Evolutionary conservation across 2,113 vertebrate genomes (phyloP), one percentile per base, ranked within the genome.

Genomic region (Gnathonemus longibarbis): DNA sequence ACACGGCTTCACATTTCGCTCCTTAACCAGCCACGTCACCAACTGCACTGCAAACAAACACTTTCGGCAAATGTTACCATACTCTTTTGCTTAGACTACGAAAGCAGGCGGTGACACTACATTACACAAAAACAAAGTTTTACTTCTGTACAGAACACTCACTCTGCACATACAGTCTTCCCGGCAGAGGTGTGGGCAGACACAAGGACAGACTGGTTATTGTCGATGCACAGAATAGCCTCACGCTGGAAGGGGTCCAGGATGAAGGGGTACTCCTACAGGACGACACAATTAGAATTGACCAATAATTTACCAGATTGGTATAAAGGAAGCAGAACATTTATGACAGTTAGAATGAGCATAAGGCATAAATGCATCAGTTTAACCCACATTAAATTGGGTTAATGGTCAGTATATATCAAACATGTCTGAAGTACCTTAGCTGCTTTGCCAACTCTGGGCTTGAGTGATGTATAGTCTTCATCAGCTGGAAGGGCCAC

Each of bases 81-180:
- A 42, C 4, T 19, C 35, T 80, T 5, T 80, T 19, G 17, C 31
- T 19, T 11, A 42, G 5, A 80, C 5, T 39, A 42, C 0, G 8
- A 84, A 84, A 84, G 45, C 2, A 45, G 45, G 3, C 2, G 19
- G 21, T 46, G 42, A 21, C 80, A 84, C 31, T 39, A 46, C 35
- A 80, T 0, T 13, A 19, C 21, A 48, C 21, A 46, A 83, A 45
- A 46, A 48, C 42, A 24, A 45, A 46, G 9, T 39, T 3, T 86
- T 50, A 21, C 35, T 80, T 42, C 42, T 17, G 35, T 35, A 53
- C 1, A 31, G 35, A 66, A 90, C 17, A 98, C 98, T 97, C 94
- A 99, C 98, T 99, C 98, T 19, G 98, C 98, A 91, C 98, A 99
- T n/a, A 99, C 98, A 2, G 98, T 99, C 95, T 99, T 99, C 74